Evolutionary conservation across 2,113 vertebrate genomes (phyloP).

Genomic region (Vulpes vulpes): DNA sequence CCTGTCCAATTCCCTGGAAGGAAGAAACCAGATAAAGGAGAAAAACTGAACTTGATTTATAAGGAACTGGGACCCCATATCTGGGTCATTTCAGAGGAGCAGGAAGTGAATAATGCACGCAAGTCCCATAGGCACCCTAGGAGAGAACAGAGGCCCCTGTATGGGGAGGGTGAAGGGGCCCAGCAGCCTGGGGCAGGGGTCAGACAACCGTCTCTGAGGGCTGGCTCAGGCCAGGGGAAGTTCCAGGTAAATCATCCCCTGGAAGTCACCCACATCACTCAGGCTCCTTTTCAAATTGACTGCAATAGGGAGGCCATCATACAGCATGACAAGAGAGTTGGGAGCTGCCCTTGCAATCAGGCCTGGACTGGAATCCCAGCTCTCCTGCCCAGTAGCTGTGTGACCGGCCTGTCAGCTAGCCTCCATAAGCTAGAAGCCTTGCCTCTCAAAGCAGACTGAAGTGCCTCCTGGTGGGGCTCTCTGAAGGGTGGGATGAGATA

Average conservation of each 20-base stretch:
- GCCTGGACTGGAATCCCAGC: not conserved
- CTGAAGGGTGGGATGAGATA: not conserved
- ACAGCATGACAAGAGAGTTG: not conserved
- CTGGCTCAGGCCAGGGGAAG: not conserved
- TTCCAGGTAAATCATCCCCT: no score
- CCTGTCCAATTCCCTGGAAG: not conserved
- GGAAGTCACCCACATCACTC: not conserved
- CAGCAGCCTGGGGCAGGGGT: not conserved
- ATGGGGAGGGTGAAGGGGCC: not conserved
- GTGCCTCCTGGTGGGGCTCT: not conserved
- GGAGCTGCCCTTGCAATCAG: no score
- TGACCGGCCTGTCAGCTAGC: not conserved
- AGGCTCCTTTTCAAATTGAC: not conserved
- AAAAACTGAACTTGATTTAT: not conserved
- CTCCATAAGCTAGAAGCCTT: not conserved
- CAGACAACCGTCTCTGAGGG: not conserved
- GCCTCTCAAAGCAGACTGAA: not conserved
- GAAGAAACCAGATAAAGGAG: conserved; percentile 1
- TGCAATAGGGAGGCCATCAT: not conserved
- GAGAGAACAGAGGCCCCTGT: not conserved
- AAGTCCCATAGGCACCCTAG: not conserved
- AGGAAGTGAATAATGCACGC: not conserved
- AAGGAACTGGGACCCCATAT: not conserved
- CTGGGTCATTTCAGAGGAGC: not conserved
- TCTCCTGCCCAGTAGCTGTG: not conserved